phyloP scores from a whole-genome alignment of 2,888 invertebrate species.

The Neoaliturus tenellus region DNA sequence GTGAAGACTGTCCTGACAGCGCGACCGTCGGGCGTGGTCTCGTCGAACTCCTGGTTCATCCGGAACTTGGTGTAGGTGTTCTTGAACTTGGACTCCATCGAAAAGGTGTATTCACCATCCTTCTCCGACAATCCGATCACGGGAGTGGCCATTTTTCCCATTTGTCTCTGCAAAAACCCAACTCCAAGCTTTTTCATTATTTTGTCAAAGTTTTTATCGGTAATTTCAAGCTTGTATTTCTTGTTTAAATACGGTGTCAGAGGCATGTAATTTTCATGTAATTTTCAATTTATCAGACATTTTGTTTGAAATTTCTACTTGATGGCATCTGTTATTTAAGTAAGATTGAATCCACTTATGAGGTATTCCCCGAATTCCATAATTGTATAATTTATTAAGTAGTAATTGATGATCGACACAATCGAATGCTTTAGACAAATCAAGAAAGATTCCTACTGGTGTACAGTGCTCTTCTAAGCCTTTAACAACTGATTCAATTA shows the following conservation, averaged over 20 bases:
- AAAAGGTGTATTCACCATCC: constrained; percentile 85
- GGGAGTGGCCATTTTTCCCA: constrained; percentile 89
- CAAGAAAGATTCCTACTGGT: no score
- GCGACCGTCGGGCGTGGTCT: constrained; percentile 93
- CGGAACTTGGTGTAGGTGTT: constrained; percentile 89
- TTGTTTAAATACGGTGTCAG: constrained; percentile 71
- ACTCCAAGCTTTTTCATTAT: constrained; percentile 94
- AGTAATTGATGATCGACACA: no score
- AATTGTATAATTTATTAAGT: no score
- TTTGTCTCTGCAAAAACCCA: constrained; percentile 89
- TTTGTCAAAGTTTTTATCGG: constrained; percentile 89
- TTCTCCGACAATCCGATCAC: constrained; percentile 86
- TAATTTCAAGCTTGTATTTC: constrained; percentile 86
- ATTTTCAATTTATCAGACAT: no score
- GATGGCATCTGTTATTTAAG: no score
- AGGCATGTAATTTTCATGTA: no score
- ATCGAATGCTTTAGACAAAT: no score
- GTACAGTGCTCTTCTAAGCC: no score
- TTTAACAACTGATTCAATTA: no score
- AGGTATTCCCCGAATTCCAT: no score
- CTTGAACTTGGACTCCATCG: constrained; percentile 93
- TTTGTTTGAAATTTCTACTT: no score
- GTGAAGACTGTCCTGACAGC: constrained; percentile 85
- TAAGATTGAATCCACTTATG: no score
- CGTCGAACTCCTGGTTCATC: constrained; percentile 91